phyloP scores from a whole-genome alignment of 2,113 vertebrate species.

The Pseudopodoces humilis region DNA sequence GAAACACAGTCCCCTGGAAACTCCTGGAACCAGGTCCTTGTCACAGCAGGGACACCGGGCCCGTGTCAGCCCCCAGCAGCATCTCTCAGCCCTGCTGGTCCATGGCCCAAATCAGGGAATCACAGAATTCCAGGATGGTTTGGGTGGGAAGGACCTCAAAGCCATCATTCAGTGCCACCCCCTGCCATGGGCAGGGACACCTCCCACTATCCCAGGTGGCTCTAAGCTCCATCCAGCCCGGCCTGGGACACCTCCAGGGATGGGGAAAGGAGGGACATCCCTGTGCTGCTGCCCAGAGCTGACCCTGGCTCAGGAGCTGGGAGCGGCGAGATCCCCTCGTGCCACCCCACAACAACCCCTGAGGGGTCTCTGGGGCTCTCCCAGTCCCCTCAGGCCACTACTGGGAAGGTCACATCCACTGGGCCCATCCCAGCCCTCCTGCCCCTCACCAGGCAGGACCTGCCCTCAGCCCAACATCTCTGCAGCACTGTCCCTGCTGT shows the following conservation, averaged over 20 bases:
- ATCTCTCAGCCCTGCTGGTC: neutral
- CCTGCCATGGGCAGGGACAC: neutral
- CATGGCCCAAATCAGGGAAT: neutral
- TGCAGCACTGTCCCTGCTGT: accelerated
- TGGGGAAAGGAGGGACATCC: neutral
- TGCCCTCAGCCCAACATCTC: neutral
- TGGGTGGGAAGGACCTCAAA: neutral
- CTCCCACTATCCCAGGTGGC: neutral
- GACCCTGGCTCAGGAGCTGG: neutral
- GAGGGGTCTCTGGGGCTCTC: neutral
- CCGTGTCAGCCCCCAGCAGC: neutral
- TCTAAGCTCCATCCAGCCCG: neutral
- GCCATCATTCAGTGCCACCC: neutral
- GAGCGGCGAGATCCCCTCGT: accelerated
- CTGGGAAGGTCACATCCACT: neutral
- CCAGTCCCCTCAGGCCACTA: accelerated
- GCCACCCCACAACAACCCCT: neutral
- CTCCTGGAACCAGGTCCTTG: neutral
- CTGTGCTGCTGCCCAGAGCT: neutral
- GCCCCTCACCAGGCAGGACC: too few species aligned
- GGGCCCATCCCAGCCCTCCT: neutral
- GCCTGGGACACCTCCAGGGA: neutral
- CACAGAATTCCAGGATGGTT: neutral
- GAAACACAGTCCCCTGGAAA: neutral
- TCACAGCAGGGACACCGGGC: neutral